phyloP scores from a whole-genome alignment of 37 sponge, comb jelly and placozoan species.

The Mnemiopsis leidyi region DNA sequence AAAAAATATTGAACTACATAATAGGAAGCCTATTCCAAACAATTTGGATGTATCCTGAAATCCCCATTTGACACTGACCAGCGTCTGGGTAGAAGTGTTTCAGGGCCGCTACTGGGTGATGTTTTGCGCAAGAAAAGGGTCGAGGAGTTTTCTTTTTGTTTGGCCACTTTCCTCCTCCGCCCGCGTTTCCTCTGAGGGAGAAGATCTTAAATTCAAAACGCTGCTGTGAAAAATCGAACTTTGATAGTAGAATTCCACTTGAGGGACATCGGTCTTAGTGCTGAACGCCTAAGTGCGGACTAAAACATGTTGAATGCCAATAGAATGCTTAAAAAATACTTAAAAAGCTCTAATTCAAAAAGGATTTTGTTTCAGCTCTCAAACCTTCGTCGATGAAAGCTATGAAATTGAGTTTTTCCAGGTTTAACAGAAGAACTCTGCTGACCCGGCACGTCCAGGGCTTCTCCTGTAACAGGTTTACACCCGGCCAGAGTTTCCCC shows the following conservation, averaged over 20 bases:
- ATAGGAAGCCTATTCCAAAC: too few relatives aligned
- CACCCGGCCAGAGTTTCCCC: neutral
- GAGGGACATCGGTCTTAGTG: too few relatives aligned
- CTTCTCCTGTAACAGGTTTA: neutral
- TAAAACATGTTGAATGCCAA: too few relatives aligned
- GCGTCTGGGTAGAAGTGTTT: neutral
- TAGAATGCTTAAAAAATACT: too few relatives aligned
- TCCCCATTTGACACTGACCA: too few relatives aligned
- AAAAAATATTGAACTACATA: too few relatives aligned
- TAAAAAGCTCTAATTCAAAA: too few relatives aligned
- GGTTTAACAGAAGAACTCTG: neutral
- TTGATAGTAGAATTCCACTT: too few relatives aligned
- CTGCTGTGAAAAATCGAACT: too few relatives aligned
- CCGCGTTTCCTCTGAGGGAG: neutral
- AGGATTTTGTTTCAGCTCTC: too few relatives aligned
- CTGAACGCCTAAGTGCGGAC: too few relatives aligned
- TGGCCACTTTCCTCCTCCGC: neutral
- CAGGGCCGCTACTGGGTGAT: neutral
- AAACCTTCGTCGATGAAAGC: neutral
- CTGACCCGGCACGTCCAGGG: neutral
- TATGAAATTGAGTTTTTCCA: neutral
- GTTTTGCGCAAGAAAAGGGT: constrained; percentile 10
- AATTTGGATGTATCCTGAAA: too few relatives aligned
- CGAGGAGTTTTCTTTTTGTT: neutral
- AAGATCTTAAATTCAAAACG: neutral